Evolutionary conservation across 2,113 vertebrate species (phyloP).

Genomic region (Gymnobelideus leadbeateri): DNA sequence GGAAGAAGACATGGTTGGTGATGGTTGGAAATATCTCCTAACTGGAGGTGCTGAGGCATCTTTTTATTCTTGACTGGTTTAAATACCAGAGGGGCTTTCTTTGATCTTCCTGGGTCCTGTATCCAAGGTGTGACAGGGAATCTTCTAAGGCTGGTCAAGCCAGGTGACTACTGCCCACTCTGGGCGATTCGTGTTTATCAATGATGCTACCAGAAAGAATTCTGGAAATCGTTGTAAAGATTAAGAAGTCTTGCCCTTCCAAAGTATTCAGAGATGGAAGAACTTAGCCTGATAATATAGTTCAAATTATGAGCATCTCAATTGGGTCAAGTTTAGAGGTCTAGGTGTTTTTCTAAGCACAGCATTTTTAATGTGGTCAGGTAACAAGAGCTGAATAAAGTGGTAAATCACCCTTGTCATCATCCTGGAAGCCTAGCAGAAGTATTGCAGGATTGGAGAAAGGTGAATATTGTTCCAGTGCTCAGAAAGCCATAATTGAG

Average conservation of each 20-base stretch:
- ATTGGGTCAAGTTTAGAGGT: not conserved
- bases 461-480: not conserved
- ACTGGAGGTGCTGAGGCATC: not conserved
- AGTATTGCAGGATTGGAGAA: not conserved
- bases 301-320: not conserved
- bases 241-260: not conserved
- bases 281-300: not conserved
- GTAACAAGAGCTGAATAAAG: not conserved
- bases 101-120: fast-evolving
- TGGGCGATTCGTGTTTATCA: not conserved
- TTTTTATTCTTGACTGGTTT: not conserved
- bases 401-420: not conserved
- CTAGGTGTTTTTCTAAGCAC: not conserved
- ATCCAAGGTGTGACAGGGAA: not conserved
- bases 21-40: not conserved
- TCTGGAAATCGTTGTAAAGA: not conserved
- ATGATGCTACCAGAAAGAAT: not conserved
- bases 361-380: not conserved
- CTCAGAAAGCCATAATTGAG: not conserved
- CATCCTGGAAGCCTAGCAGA: not conserved
- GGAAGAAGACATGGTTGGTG: not conserved
- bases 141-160: not conserved
- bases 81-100: not conserved
- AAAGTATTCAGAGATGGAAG: not conserved
- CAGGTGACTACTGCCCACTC: not conserved